Evolutionary conservation across 1,140 invertebrate genomes (phyloP), one percentile per base, ranked within the genome.

Genomic region (Eubasilissa regina): DNA sequence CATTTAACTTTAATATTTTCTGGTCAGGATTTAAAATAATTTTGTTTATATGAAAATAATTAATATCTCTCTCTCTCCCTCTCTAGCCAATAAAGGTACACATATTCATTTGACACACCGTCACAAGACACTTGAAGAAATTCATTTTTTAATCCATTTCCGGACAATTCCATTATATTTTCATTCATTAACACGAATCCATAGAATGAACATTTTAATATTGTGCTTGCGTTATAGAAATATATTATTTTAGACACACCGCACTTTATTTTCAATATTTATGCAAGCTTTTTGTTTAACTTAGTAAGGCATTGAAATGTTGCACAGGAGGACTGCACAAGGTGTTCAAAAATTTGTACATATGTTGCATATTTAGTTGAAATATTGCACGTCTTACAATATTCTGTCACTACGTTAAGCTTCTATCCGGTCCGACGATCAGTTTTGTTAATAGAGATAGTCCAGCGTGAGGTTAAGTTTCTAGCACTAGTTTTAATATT

Each of bases 81-180:
- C 55, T 51, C 35, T 74, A 56, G 4, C 53, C 47, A 11, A 70
- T 60, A 80, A 81, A 81, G 80, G 80, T 81, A 81, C 80, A 74
- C 75, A 74, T 48, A 60, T 44, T 77, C 62, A 73, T 74, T 81
- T 81, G 80, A 81, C 80, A 81, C 80, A 21, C 19, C 35, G 77
- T 81, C 80, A 78, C 76, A 81, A 81, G 80, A 81, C 77, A 81
- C 76, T 78, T 78, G 74, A 75, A 81, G 76, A 81, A 81, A 78
- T 80, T 81, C 70, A 81, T 81, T 74, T 75, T 75, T 62, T 55
- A 74, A 55, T 74, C 70, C 70, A 53, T 74, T 55, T 74, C 53
- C 70, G 70, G 70, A 74, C 66, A 21, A 70, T 70, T 70, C 60
- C 19, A 25, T 35, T 35, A 35, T 35, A 35, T 64, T 35, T 43